phyloP scores from a whole-genome alignment of 2,797 vertebrate species.

The Chelon auratus region DNA sequence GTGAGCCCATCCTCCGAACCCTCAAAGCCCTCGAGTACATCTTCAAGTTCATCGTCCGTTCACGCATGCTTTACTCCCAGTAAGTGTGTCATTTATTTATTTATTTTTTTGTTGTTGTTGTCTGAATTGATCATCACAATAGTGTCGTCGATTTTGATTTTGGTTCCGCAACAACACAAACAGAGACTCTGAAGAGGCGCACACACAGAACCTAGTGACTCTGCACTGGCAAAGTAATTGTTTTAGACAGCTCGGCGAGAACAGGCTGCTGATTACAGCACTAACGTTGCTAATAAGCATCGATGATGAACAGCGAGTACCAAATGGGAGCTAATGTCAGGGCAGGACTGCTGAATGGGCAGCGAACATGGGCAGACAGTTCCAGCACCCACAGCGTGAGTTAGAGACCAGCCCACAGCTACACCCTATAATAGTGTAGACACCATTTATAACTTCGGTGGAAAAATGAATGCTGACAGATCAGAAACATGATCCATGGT shows the following conservation, averaged over 20 bases:
- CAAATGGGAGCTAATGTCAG: constrained; percentile 66
- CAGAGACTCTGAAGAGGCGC: background rate
- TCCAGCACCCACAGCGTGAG: constrained; percentile 36
- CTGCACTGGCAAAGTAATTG: constrained; percentile 41
- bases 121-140: constrained; percentile 6
- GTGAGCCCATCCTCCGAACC: constrained; percentile 94
- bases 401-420: constrained; percentile 19
- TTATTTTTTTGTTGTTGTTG: background rate
- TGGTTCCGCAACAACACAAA: constrained; percentile 18
- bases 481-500: constrained; percentile 30
- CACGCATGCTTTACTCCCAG: constrained; percentile 97
- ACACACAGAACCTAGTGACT: constrained; percentile 16
- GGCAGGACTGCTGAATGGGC: constrained; percentile 60
- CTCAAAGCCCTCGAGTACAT: constrained; percentile 98
- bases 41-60: constrained; percentile 99
- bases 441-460: constrained; percentile 60
- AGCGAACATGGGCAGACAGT: constrained; percentile 37
- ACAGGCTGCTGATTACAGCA: constrained; percentile 73
- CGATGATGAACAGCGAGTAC: constrained; percentile 73
- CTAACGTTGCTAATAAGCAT: constrained; percentile 76
- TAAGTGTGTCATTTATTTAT: constrained; percentile 82
- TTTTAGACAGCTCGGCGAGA: constrained; percentile 60
- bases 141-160: constrained; percentile 8
- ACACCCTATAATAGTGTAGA: constrained; percentile 66
- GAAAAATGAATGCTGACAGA: constrained; percentile 55